Conservation (phyloP, 23 tunicate species). For the Oikopleura albicans region DNA sequence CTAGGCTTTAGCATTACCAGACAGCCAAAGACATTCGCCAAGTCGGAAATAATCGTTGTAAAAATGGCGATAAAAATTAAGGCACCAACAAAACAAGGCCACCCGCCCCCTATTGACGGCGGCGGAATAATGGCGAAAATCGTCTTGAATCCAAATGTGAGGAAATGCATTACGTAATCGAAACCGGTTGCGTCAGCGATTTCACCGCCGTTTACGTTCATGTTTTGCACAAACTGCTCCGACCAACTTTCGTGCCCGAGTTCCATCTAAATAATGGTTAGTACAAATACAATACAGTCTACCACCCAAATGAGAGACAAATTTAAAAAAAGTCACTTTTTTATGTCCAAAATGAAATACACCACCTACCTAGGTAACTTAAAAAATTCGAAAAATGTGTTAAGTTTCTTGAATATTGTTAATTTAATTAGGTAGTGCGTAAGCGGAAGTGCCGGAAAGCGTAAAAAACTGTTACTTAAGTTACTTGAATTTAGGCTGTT, state of each 20-base stretch:
- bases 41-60: conserved; percentile 55
- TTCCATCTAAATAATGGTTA: conserved; percentile 30
- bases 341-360: too few relatives aligned
- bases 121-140: conserved; percentile 82
- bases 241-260: conserved; percentile 80
- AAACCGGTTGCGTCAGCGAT: conserved; percentile 48
- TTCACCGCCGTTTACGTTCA: conserved; percentile 93
- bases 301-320: too few relatives aligned
- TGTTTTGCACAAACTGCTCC: conserved; percentile 71
- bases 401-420: too few relatives aligned
- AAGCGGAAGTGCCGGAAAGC: too few relatives aligned
- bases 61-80: conserved; percentile 39
- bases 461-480: too few relatives aligned
- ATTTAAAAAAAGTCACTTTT: too few relatives aligned
- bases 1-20: conserved; percentile 45
- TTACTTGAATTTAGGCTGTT: too few relatives aligned
- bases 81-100: conserved; percentile 63
- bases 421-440: too few relatives aligned
- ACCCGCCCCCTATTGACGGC: conserved; percentile 60
- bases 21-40: conserved; percentile 78
- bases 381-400: too few relatives aligned
- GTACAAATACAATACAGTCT: too few relatives aligned
- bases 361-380: too few relatives aligned
- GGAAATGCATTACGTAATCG: conserved; percentile 94
- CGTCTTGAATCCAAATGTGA: conserved; percentile 83